A percentile compares a stretch with the other conserved stretches of the same genome.
These are phyloP conservation scores for Elgaria multicarinata DNA, from an alignment of 2,113 vertebrate genomes.

Conservation along the genomic window DNA sequence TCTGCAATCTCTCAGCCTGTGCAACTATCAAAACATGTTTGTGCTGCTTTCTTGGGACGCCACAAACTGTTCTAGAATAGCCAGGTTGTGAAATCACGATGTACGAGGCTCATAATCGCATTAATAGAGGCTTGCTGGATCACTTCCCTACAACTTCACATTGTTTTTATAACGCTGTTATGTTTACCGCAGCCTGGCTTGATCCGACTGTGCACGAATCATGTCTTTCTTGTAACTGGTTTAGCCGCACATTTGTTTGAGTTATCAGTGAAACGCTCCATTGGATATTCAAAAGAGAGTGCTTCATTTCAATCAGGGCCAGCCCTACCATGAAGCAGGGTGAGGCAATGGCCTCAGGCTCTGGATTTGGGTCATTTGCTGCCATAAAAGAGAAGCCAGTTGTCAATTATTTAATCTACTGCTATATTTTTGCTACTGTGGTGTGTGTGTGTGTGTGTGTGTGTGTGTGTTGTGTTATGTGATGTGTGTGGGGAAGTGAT, in stretches of 20 bases:
- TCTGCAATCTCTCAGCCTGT: not conserved
- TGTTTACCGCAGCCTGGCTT: constrained; percentile 54
- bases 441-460: not conserved
- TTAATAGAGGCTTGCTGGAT: constrained; percentile 29
- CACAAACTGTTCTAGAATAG: not conserved
- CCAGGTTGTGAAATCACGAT: not conserved
- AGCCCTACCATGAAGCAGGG: not conserved
- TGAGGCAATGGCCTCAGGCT: not conserved
- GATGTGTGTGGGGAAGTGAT: not conserved
- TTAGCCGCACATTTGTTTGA: constrained; percentile 59
- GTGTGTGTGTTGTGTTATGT: no score
- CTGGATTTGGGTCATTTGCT: not conserved
- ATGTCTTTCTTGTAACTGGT: constrained; percentile 55
- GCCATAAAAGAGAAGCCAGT: not conserved
- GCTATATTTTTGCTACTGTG: not conserved
- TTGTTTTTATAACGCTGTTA: constrained; percentile 56
- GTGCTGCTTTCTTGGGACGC: not conserved
- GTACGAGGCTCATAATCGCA: constrained; percentile 46
- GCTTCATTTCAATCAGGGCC: not conserved
- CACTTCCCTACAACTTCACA: constrained; percentile 55
- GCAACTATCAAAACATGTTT: constrained; percentile 6
- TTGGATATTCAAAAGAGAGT: not conserved
- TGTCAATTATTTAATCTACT: not conserved
- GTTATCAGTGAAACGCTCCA: not conserved
- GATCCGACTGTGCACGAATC: constrained; percentile 58